Conservation (phyloP, 2,113 vertebrate genomes). For the Oreochromis aureus region DNA sequence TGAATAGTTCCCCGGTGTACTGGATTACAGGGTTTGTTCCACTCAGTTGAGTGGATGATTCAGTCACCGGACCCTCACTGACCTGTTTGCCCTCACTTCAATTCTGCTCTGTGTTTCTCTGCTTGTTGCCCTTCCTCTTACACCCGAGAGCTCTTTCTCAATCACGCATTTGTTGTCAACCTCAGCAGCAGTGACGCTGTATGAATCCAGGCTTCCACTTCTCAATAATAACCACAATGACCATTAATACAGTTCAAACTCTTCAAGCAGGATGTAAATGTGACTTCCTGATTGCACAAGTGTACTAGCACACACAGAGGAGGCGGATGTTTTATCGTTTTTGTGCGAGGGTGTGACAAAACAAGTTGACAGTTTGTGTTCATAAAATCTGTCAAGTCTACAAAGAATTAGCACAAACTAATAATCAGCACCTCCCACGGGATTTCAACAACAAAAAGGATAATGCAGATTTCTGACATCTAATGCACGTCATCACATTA, state of each 20-base stretch:
- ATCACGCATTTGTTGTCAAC: constrained; percentile 45
- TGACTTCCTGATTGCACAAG: constrained; percentile 62
- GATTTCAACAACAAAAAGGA: neutral
- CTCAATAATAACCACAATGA: constrained; percentile 44
- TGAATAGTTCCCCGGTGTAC: constrained; percentile 3
- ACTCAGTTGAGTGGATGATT: constrained; percentile 58
- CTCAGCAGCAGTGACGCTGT: constrained; percentile 42
- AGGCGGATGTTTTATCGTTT: constrained; percentile 22
- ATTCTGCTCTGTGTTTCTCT: constrained; percentile 6
- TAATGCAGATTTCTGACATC: neutral
- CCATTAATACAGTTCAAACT: neutral
- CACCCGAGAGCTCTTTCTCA: constrained; percentile 45
- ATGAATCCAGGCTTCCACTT: constrained; percentile 64
- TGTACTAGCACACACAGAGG: constrained; percentile 8
- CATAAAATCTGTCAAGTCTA: neutral
- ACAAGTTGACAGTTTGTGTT: neutral
- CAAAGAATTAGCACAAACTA: neutral
- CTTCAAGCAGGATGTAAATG: constrained; percentile 35
- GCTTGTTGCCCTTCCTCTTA: constrained; percentile 52
- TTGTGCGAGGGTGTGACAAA: constrained; percentile 13
- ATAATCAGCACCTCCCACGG: neutral
- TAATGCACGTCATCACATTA: neutral
- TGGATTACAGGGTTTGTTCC: constrained; percentile 36
- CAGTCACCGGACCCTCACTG: constrained; percentile 61
- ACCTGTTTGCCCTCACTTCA: constrained; percentile 13